Evolutionary conservation across 2,797 vertebrate genomes (phyloP).

Genomic region (Tokudaia tokunoshimensis): DNA sequence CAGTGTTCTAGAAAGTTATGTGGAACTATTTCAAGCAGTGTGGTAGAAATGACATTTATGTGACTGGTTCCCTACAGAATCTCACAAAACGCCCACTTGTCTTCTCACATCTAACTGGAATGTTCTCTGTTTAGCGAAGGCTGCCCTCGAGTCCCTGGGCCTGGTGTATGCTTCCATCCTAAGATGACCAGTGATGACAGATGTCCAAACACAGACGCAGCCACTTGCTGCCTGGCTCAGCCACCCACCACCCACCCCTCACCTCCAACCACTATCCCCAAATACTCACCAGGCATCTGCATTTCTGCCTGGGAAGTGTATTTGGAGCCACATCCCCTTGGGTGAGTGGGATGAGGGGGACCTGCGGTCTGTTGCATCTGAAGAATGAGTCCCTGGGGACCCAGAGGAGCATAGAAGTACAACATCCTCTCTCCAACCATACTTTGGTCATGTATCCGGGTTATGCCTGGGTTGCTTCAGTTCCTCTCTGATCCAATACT

Average conservation of each 20-base stretch:
- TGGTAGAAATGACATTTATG: constrained; percentile 79
- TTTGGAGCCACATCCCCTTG: not conserved
- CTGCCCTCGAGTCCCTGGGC: constrained; percentile 51
- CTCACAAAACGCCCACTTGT: constrained; percentile 69
- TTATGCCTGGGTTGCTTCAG: not conserved
- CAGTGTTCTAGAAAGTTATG: constrained; percentile 68
- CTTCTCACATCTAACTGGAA: constrained; percentile 73
- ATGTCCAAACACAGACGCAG: not conserved
- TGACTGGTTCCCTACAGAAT: constrained; percentile 73
- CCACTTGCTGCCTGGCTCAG: not conserved
- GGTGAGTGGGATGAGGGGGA: not conserved
- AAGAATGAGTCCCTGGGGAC: not conserved
- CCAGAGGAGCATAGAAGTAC: not conserved
- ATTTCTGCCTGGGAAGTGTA: not conserved
- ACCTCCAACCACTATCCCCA: not conserved
- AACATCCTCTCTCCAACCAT: not conserved
- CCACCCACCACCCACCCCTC: not conserved
- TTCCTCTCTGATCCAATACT: not conserved
- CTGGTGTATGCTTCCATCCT: not conserved
- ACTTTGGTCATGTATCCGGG: not conserved
- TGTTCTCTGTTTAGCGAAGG: constrained; percentile 56
- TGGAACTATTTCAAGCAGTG: constrained; percentile 71
- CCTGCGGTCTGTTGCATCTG: not conserved
- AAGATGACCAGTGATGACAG: constrained; percentile 21
- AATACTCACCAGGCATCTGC: not conserved